Evolutionary conservation across 2,113 vertebrate genomes (phyloP).

Genomic region (Acanthochromis polyacanthus): DNA sequence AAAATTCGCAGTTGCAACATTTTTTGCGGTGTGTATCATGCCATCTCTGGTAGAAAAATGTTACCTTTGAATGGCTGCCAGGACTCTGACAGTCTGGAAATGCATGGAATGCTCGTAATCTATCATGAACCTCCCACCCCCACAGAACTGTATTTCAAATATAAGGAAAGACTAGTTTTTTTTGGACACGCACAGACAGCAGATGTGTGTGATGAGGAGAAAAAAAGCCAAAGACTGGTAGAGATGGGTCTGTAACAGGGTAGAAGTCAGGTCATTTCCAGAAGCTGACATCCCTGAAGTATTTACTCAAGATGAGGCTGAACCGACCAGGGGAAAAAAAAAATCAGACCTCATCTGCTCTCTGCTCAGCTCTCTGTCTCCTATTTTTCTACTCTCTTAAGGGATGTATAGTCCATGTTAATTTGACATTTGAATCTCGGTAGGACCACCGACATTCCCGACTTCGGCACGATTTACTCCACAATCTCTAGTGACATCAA

Average conservation of each 20-base stretch:
- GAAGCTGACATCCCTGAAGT: constrained; percentile 39
- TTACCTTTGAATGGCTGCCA: constrained; percentile 77
- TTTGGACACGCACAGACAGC: constrained; percentile 40
- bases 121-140: constrained; percentile 68
- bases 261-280: constrained; percentile 44
- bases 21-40: constrained; percentile 49
- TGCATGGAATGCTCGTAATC: constrained; percentile 75
- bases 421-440: constrained; percentile 71
- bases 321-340: neutral
- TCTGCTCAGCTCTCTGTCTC: constrained; percentile 16
- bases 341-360: constrained; percentile 28
- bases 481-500: constrained; percentile 55
- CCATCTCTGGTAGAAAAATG: constrained; percentile 66
- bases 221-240: constrained; percentile 36
- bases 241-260: constrained; percentile 22
- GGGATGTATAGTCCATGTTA: constrained; percentile 57
- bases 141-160: constrained; percentile 71
- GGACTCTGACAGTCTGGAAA: constrained; percentile 75
- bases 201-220: constrained; percentile 32
- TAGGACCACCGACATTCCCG: constrained; percentile 49
- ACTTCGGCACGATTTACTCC: constrained; percentile 42
- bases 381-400: constrained; percentile 22
- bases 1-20: constrained; percentile 32
- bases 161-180: constrained; percentile 46
- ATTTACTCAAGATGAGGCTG: constrained; percentile 31